A percentile compares a stretch with the other conserved stretches of the same genome.
These are phyloP conservation scores for Neolamprologus sp. DNA, from an alignment of 2,113 vertebrate genomes.

Conservation along the genomic window DNA sequence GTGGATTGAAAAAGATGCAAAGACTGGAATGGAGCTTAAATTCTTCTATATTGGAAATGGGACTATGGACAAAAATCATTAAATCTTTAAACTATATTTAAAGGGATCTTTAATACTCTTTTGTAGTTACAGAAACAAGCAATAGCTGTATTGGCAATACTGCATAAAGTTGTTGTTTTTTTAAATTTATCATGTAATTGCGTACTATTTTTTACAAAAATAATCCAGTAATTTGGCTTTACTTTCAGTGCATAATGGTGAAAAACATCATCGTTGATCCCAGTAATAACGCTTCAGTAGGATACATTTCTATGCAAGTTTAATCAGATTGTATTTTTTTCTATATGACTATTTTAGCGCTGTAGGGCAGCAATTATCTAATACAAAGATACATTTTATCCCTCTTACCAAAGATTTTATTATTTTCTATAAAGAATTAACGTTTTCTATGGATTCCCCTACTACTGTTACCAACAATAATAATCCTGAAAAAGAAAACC, in stretches of 20 bases:
- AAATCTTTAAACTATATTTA: not conserved
- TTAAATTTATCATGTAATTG: accelerated
- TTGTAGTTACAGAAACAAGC: not conserved
- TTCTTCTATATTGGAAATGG: not conserved
- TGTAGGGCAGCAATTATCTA: not conserved
- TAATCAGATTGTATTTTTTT: not conserved
- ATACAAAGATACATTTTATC: not conserved
- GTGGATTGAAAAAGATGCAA: not conserved
- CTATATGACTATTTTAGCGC: not conserved
- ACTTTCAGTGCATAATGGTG: not conserved
- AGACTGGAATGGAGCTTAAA: not conserved
- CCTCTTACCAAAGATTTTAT: not conserved
- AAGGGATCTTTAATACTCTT: not conserved
- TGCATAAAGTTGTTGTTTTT: accelerated
- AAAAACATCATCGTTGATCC: not conserved
- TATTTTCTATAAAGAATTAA: not conserved
- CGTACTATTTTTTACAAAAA: not conserved
- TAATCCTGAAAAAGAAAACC: constrained; percentile 1
- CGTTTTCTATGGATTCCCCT: not conserved
- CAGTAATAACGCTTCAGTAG: not conserved
- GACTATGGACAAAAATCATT: not conserved
- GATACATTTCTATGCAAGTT: not conserved
- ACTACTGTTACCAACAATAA: constrained; percentile 6
- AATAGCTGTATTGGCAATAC: not conserved
- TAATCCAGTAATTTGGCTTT: not conserved